Evolutionary conservation across 2,888 invertebrate genomes (phyloP), one percentile per base, ranked within the genome.

Genomic region (Drosophila tripunctata): DNA sequence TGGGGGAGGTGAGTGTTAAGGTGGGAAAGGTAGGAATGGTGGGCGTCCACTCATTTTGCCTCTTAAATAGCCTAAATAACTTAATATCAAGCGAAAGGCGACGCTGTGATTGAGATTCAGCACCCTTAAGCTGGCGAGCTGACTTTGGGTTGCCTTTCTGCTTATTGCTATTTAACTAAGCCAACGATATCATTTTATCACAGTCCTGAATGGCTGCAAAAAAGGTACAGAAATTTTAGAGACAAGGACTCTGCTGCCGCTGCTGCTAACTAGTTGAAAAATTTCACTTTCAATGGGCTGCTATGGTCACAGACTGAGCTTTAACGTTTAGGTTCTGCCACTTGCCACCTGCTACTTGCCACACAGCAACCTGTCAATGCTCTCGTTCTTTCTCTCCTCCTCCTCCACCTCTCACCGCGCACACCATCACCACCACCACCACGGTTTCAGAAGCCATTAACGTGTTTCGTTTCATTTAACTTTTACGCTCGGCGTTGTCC

Each of bases 401-500:
- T 6, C 3, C 27, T 27, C 27, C 2, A 27, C 27, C 27, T 10
- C 15, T 35, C 21, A 7, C 40, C 36, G 12, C 15, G 22, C 44
- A 24, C 36, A 27, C 44, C n/a, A n/a, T 35, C 21, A 7, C 40
- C 36, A 10, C 15, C 17, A 40, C 19, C 36, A 27, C 44, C 44
- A 44, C 44, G 36, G 66, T 60, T 70, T 75, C 68, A 67, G 71
- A 84, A 85, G 78, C 87, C 83, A 84, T 84, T 87, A 84, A 84
- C 87, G 83, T 84, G 83, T 87, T 84, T 87, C 83, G 85, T 84
- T 87, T 84, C 83, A 84, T 84, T 84, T 84, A 84, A 84, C 85
- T 84, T 84, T 87, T 87, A 84, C 87, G 83, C 83, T 87, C 85
- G 57, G 78, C 69, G 70, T 58, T 82, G 65, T 73, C 68, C 83